Percentiles rank a stretch among this genome's conserved stretches.
Conservation (phyloP, 2,888 invertebrate genomes). For the Pachydiplax longipennis region DNA sequence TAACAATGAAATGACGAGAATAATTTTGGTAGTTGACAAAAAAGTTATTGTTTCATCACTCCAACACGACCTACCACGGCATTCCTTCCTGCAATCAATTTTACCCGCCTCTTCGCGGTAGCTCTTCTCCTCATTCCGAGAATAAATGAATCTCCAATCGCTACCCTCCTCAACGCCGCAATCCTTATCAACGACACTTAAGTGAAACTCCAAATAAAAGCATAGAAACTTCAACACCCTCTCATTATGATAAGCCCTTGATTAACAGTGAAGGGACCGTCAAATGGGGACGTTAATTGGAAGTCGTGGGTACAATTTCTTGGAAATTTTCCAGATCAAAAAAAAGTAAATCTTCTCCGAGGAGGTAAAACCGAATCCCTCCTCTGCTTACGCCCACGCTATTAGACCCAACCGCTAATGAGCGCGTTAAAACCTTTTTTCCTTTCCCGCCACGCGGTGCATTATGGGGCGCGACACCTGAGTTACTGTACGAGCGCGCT, state of each 20-base stretch:
- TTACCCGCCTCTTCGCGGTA: no score
- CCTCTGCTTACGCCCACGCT: not conserved
- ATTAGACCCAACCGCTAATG: not conserved
- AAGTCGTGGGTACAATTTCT: not conserved
- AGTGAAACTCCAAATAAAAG: not conserved
- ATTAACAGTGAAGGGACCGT: not conserved
- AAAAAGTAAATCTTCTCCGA: not conserved
- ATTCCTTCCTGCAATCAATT: no score
- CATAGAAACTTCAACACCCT: not conserved
- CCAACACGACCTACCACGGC: no score
- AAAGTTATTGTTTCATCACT: no score
- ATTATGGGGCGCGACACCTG: not conserved
- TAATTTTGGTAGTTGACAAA: no score
- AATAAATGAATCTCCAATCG: not conserved
- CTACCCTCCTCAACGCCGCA: not conserved
- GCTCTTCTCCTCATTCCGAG: no score
- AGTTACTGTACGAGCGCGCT: not conserved
- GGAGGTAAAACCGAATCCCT: not conserved
- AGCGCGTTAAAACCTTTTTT: not conserved
- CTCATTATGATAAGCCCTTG: not conserved
- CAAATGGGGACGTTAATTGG: not conserved
- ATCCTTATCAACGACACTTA: not conserved
- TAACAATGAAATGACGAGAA: no score
- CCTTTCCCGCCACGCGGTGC: not conserved
- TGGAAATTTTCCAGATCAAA: not conserved